These are phyloP conservation scores for Argyrosomus japonicus DNA, from an alignment of 2,113 vertebrate genomes.

Conservation along the genomic window DNA sequence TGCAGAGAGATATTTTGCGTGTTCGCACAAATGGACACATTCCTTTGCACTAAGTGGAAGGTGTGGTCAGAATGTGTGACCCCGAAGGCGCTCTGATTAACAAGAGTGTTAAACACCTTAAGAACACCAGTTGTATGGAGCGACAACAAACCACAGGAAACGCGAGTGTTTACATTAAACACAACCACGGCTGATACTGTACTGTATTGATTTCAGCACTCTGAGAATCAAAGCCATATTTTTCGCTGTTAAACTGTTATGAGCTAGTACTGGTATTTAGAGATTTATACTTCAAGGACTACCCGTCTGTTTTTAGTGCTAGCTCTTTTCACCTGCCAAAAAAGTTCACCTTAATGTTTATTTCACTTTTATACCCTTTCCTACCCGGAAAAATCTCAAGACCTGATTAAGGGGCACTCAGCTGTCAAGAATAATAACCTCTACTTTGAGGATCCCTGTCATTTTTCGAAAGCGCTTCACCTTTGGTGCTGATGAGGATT, in stretches of 20 bases:
- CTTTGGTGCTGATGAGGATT: conserved; percentile 46
- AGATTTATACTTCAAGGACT: conserved; percentile 25
- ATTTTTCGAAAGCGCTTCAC: conserved; percentile 25
- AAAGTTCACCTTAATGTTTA: conserved; percentile 13
- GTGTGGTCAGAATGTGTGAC: conserved; percentile 45
- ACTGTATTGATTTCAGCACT: conserved; percentile 9
- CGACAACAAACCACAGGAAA: conserved; percentile 52
- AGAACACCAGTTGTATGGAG: conserved; percentile 8
- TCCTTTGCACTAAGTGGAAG: conserved; percentile 43
- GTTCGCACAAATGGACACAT: conserved; percentile 3
- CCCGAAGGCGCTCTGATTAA: conserved; percentile 50
- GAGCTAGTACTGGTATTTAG: not conserved
- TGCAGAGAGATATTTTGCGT: not conserved
- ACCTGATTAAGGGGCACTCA: conserved; percentile 14
- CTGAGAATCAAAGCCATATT: conserved; percentile 18
- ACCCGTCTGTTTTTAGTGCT: conserved; percentile 17
- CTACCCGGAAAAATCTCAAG: not conserved
- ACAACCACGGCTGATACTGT: not conserved
- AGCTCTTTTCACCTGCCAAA: conserved; percentile 18
- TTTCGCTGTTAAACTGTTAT: conserved; percentile 9
- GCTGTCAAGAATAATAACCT: conserved; percentile 48
- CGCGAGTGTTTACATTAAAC: conserved; percentile 34
- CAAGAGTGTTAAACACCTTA: conserved; percentile 44
- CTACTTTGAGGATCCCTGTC: conserved; percentile 14
- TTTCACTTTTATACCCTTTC: conserved; percentile 18